Base-by-base conservation (phyloP, 2,888 invertebrate genomes). In the Globia sparganii region DNA sequence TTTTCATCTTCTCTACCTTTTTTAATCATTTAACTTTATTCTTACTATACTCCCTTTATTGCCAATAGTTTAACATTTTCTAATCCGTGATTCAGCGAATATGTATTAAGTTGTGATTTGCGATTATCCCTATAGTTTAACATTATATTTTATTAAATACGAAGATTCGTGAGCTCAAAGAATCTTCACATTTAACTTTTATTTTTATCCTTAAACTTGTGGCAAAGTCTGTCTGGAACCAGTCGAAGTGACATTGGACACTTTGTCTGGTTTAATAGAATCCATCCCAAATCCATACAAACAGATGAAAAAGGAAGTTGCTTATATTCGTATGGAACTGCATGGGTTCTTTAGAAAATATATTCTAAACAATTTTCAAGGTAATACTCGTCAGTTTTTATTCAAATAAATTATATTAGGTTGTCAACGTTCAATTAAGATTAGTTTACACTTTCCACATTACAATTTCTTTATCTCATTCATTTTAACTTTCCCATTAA, bases 21-120 rank as follows among this genome's bases (percentile, higher is more conserved):
- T 90, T 92, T 92, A 91, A 89, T 90, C 86, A 78, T 89, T 91
- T 91, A 89, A 88, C 91, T 88, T 91, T 91, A 90, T 80, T 90
- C 86, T 77, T 85, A 53, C 88, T 92, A 92, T 90, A 68, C 89
- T 91, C 91, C 89, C 87, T 94, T 96, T 95, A 96, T 96, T 95
- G 95, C 95, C 95, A 94, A 95, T 93, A 92, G 83, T 93, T 94
- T 87, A 86, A 87, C 83, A 91, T 90, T 88, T 78, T 91, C 87
- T 91, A 87, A 87, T 91, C 92, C 90, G 93, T 95, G 96, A 95
- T 93, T 90, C 94, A 90, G 94, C 95, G 93, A 95, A 95, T 94
- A 96, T 90, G 89, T 95, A 94, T 94, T 96, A 96, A 96, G 95
- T 96, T 96, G 96, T 96, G 96, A 96, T 94, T 91, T 94, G 95